A percentile compares a stretch with the other conserved stretches of the same genome.
phyloP scores from a whole-genome alignment of 2,113 vertebrate species.

The Myanophis thanlyinensis region DNA sequence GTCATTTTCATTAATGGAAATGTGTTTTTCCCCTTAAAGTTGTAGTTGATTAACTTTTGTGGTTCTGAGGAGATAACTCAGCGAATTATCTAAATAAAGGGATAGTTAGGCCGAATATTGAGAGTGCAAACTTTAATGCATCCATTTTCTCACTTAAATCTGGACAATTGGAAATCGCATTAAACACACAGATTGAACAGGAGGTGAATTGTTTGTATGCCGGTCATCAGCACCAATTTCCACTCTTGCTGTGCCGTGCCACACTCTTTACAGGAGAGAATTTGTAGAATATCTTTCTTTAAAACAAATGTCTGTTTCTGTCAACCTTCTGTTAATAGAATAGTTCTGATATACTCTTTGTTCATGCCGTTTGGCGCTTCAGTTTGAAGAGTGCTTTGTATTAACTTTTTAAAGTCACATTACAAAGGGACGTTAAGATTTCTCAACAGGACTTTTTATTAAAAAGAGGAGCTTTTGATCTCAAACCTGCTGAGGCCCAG shows the following conservation, averaged over 20 bases:
- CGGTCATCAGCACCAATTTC: too few species aligned
- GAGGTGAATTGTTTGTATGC: background rate
- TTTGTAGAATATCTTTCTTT: slow-evolving; percentile 65
- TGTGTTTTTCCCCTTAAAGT: slow-evolving; percentile 12
- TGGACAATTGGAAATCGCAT: background rate
- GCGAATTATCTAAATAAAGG: slow-evolving; percentile 2
- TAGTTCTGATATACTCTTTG: slow-evolving; percentile 82
- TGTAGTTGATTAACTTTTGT: slow-evolving; percentile 8
- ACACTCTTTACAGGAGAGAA: background rate
- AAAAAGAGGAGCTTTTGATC: slow-evolving; percentile 82
- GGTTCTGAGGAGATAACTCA: background rate
- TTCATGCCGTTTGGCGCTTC: slow-evolving; percentile 73
- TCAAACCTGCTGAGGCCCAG: slow-evolving; percentile 78
- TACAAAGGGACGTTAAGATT: slow-evolving; percentile 86
- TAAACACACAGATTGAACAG: background rate
- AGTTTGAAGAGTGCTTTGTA: slow-evolving; percentile 79
- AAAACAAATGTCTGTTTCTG: slow-evolving; percentile 76
- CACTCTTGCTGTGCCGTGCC: slow-evolving; percentile 21
- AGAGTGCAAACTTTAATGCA: background rate
- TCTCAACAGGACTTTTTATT: slow-evolving; percentile 76
- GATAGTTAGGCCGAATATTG: background rate
- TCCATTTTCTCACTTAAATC: background rate
- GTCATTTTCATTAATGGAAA: background rate
- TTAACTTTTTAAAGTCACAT: slow-evolving; percentile 85
- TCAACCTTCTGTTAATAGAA: slow-evolving; percentile 73